Evolutionary conservation across 2,888 invertebrate species (phyloP), one percentile per base, ranked within the genome.

Genomic region (Heliconius erato): DNA sequence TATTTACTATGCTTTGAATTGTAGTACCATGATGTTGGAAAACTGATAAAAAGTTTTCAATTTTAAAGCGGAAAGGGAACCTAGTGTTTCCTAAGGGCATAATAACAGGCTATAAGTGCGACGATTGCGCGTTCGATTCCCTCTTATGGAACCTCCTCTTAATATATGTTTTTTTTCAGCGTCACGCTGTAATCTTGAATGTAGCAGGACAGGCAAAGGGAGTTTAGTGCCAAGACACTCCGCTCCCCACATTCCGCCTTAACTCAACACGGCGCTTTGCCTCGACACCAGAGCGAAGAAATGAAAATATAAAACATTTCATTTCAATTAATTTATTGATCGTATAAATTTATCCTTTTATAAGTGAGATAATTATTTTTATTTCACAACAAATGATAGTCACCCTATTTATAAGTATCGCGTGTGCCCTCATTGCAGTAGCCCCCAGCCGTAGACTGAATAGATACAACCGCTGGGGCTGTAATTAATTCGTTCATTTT

Each of bases 361-460:
- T 32, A 32, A 32, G 5, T 4, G 0, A 32, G 32, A 32, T 32
- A 32, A 32, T 6, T 6, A 19, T 19, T 35, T 35, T 35, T 14
- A 26, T 40, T 16, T 23, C 9, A 28, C 23, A 67, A 3, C 35
- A 68, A 59, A 68, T 63, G 26, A 80, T 54, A 28, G 84, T 79
- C 79, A 79, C 79, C 63, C 69, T 82, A 74, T 7, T 67, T 44
- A 11, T 71, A 19, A 72, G 74, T 54, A 68, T 82, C 80, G 84
- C 74, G 79, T 74, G 63, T 69, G 32, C 40, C 77, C 68, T 74
- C 78, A 82, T 80, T 79, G 72, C 77, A 79, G 78, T 44, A 79
- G 71, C 82, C 79, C 69, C 79, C 44, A 74, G 71, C 82, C 88
- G 88, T 87, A 86, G 87, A 87, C 88, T 88, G 88, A 86, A 84